phyloP scores from a whole-genome alignment of 1,140 invertebrate species.

The Drosophila mauritiana region DNA sequence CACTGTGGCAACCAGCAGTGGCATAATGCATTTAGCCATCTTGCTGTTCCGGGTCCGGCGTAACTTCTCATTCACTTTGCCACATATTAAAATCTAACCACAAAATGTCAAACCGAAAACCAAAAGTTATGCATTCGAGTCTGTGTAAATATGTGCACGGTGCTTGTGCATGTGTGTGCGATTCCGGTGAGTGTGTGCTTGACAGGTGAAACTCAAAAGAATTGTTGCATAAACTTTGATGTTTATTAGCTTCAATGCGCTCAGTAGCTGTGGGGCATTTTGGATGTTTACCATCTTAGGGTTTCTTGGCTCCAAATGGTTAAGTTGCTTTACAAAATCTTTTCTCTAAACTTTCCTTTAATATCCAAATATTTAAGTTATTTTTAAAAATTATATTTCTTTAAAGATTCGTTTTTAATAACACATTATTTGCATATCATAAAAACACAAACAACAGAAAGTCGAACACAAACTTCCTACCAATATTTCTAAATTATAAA shows the following conservation, averaged over 20 bases:
- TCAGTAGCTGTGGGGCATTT: background rate
- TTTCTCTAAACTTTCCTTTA: no score
- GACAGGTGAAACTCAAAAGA: slow-evolving; percentile 48
- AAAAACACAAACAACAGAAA: no score
- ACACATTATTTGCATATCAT: no score
- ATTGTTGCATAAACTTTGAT: slow-evolving; percentile 49
- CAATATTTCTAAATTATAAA: background rate
- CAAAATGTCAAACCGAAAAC: slow-evolving; percentile 79
- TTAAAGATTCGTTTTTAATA: no score
- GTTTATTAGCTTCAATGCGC: slow-evolving; percentile 29
- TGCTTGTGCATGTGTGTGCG: slow-evolving; percentile 4
- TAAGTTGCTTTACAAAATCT: background rate
- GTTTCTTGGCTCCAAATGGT: background rate
- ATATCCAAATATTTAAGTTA: no score
- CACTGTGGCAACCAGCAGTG: slow-evolving; percentile 43
- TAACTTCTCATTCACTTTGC: slow-evolving; percentile 73
- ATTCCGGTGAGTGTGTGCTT: slow-evolving; percentile 13
- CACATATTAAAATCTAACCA: slow-evolving; percentile 79
- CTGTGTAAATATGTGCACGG: slow-evolving; percentile 4
- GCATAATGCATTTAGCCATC: slow-evolving; percentile 65
- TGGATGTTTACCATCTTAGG: slow-evolving; percentile 5
- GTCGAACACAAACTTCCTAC: no score
- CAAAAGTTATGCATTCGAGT: slow-evolving; percentile 76
- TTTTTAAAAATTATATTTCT: background rate
- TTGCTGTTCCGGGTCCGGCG: slow-evolving; percentile 35